phyloP scores from a whole-genome alignment of 2,888 invertebrate genomes.

The Heteromyza rotundicornis region DNA sequence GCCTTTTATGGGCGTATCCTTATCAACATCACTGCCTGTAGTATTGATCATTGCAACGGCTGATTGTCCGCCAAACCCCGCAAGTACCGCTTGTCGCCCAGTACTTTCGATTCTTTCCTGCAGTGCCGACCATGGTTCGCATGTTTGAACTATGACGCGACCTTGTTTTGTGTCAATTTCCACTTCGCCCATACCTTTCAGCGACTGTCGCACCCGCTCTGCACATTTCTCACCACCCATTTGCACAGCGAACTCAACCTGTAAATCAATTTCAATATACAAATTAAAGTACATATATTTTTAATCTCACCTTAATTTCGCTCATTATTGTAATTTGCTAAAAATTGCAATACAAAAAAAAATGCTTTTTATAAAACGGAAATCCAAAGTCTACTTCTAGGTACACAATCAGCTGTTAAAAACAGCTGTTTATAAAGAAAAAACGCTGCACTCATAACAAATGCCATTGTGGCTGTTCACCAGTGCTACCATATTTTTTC shows the following conservation, averaged over 20 bases:
- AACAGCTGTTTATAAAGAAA: no score
- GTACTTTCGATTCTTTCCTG: slow-evolving; percentile 66
- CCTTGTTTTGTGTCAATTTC: slow-evolving; percentile 53
- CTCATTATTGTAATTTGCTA: no score
- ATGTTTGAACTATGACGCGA: slow-evolving; percentile 55
- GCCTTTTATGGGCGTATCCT: slow-evolving; percentile 67
- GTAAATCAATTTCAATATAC: neutral
- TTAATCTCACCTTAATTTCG: slow-evolving; percentile 44
- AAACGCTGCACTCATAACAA: no score
- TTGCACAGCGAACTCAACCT: slow-evolving; percentile 73
- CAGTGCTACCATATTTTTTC: no score
- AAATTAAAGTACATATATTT: neutral
- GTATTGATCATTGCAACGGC: slow-evolving; percentile 78
- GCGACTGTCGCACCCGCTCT: slow-evolving; percentile 62
- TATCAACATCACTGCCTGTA: slow-evolving; percentile 51
- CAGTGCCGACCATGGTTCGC: slow-evolving; percentile 59
- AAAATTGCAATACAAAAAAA: no score
- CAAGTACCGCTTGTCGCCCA: slow-evolving; percentile 77
- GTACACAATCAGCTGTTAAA: no score
- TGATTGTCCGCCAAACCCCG: slow-evolving; percentile 77
- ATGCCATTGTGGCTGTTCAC: no score
- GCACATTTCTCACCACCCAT: slow-evolving; percentile 68
- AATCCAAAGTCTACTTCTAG: no score
- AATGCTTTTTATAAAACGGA: no score
- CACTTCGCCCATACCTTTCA: slow-evolving; percentile 59